phyloP scores from a whole-genome alignment of 2,888 invertebrate species.

The Melinopterus prodromus region DNA sequence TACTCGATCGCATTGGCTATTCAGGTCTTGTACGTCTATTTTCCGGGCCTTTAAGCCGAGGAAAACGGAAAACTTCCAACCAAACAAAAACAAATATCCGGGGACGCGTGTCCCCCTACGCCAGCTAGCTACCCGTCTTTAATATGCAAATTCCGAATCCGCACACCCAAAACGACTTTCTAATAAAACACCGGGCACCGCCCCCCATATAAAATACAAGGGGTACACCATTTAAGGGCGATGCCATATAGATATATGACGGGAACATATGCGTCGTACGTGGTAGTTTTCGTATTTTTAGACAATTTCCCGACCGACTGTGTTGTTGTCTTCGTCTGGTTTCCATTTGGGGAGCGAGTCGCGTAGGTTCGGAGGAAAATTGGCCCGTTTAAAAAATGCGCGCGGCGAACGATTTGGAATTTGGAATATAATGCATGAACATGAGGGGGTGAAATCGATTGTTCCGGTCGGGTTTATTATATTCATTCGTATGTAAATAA shows the following conservation, averaged over 20 bases:
- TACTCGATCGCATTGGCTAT: background rate
- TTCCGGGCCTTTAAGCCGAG: background rate
- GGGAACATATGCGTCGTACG: background rate
- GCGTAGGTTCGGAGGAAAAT: background rate
- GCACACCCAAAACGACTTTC: background rate
- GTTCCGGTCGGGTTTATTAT: background rate
- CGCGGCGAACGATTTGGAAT: background rate
- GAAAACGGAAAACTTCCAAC: background rate
- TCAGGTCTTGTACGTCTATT: background rate
- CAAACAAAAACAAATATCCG: slow-evolving; percentile 4
- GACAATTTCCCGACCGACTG: background rate
- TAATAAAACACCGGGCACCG: background rate
- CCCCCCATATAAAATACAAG: background rate
- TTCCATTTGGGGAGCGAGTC: too few relatives aligned
- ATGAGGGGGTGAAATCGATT: background rate
- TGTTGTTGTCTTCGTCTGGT: background rate
- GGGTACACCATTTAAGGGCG: background rate
- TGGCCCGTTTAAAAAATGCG: background rate
- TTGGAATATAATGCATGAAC: background rate
- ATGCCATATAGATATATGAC: background rate
- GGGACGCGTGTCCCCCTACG: background rate
- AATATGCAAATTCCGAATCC: background rate
- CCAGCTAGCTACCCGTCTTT: background rate
- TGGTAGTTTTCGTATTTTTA: background rate
- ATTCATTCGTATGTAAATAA: background rate